Conservation (phyloP, 1,140 invertebrate species). For the Brachionus rubens region DNA sequence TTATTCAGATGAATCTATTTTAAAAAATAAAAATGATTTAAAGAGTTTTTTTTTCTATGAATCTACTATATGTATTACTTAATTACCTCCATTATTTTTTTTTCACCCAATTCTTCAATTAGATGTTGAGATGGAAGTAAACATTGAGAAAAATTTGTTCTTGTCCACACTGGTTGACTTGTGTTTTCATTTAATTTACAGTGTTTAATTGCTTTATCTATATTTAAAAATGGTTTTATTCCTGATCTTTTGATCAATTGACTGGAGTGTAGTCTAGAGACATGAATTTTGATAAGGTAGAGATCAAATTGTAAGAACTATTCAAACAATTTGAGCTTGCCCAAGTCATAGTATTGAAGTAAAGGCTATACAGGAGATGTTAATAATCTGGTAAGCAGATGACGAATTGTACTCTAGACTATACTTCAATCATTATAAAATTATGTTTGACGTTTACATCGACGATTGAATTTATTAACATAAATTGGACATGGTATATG, state of each 20-base stretch:
- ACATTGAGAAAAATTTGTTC: slow-evolving; percentile 40
- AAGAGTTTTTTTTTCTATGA: not conserved
- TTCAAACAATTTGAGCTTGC: too few relatives aligned
- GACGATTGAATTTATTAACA: slow-evolving; percentile 29
- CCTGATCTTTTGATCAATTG: too few relatives aligned
- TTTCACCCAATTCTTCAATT: slow-evolving; percentile 28
- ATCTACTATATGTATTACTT: not conserved
- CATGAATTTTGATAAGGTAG: too few relatives aligned
- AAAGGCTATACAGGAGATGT: too few relatives aligned
- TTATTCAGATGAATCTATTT: slow-evolving; percentile 21
- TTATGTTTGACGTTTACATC: slow-evolving; percentile 7
- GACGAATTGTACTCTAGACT: too few relatives aligned
- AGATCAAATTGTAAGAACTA: too few relatives aligned
- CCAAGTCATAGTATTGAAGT: too few relatives aligned
- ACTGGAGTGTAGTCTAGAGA: too few relatives aligned
- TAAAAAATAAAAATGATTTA: too few relatives aligned
- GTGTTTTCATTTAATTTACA: not conserved
- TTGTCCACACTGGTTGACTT: slow-evolving; percentile 1
- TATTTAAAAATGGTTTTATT: too few relatives aligned
- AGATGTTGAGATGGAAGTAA: slow-evolving; percentile 20
- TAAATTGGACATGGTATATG: slow-evolving; percentile 41
- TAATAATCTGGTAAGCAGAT: too few relatives aligned
- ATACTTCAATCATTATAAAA: too few relatives aligned
- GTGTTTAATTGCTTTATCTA: slow-evolving; percentile 37
- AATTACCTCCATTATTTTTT: slow-evolving; percentile 11